Base-by-base conservation (phyloP, 2,113 vertebrate genomes). In the Anhinga anhinga region DNA sequence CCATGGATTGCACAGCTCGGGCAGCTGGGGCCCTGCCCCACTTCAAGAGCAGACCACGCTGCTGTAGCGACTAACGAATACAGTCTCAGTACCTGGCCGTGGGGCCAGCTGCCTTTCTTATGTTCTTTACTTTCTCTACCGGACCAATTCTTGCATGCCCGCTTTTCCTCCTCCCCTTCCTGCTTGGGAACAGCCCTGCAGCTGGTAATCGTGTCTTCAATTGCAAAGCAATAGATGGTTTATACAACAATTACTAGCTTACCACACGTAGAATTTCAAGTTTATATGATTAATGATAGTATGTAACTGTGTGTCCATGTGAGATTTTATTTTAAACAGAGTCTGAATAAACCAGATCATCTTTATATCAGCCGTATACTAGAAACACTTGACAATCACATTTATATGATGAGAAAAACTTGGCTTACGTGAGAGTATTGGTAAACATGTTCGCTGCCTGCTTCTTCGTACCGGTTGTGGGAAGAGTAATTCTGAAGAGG, bases 241-340 rank as follows among this genome's bases (percentile, higher is more conserved):
- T 90, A 59, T 92, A 10, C 86, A 63, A 76, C 58, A 83, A 78
- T 77, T 92, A 86, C 49, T 69, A 85, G 53, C 74, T 92, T 92
- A 85, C 70, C 19, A 1, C 88, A 83, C 5, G 9, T 78, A 50
- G 86, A 61, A 70, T 88, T 92, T 95, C 4, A 47, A 71, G 52
- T 86, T 84, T 80, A 15, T 90, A 7, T 62, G 49, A 82, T 89
- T 91, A 86, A 89, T 95, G 71, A 38, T 42, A 62, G 40, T 29
- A 49, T 62, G 50, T 83, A 90, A 88, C 62, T 2, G 0, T 50
- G 17, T 80, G 58, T 58, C 56, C 14, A 0, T 56, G 47, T 49
- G 61, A 89, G 44, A 80, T 93, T 90, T 71, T 92, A 71, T 86
- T 90, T 89, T 94, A 94, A 70, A 89, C 65, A 81, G n/a, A 93